Base-by-base conservation (phyloP, 2,888 invertebrate species). In the Eupeodes latifasciatus region DNA sequence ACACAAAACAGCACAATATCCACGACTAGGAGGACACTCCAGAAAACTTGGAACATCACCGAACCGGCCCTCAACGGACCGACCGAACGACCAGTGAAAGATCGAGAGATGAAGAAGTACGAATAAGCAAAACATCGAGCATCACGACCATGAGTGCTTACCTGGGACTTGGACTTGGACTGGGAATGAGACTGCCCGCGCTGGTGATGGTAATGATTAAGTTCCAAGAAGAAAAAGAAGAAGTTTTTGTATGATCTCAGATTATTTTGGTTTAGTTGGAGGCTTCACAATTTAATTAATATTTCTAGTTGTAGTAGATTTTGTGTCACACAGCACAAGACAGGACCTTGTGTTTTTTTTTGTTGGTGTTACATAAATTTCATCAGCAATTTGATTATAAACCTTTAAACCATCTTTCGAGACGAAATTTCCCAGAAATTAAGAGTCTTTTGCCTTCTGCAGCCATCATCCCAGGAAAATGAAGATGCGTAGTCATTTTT, bases 301-400 rank as follows among this genome's bases (percentile, higher is more conserved):
- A 67, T 59, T 53, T 74, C 27, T 71, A 81, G 49, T 53, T 47
- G 49, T 61, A 69, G 49, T 55, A 69, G 67, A 66, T 78, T 62
- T 62, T 71, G 19, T 78, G 78, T 86, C 82, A 51, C 81, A 85
- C 64, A 71, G 7, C 16, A 55, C 55, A 10, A 19, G 19, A 57
- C 64, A 64, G 44, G 47, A 40, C 5, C 9, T 12, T 19, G 44
- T 12, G 16, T 34, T 9, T 47, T 5, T 19, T 10, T 12, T 36
- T 44, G 16, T 5, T 19, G 16, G 69, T 16, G 62, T 69, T 62
- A 85, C 81, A 82, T 77, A 78, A 85, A 81, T 67, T 80, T 74
- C 61, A 85, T 74, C 81, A 81, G n/a, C 55, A 67, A 85, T 76
- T 71, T 85, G 81, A 85, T 85, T 76, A 85, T 81, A 81, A 85